Conservation (phyloP, 1,140 invertebrate species). For the Penaeus vannamei region DNA sequence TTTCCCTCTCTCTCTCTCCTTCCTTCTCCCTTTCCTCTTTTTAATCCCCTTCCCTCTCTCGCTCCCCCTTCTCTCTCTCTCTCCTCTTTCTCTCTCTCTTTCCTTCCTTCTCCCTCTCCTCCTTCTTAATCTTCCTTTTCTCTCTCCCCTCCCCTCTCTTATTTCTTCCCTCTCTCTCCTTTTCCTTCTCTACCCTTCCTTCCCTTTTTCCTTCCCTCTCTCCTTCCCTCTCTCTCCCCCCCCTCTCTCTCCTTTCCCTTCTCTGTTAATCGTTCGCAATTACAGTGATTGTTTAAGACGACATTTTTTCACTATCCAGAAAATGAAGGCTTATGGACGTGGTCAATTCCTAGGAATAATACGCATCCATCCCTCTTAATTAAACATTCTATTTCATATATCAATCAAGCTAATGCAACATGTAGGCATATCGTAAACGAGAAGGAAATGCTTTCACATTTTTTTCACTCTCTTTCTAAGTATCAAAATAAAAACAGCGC, state of each 20-base stretch:
- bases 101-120: neutral
- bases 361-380: too few relatives aligned
- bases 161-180: conserved; percentile 20
- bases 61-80: neutral
- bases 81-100: neutral
- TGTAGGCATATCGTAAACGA: too few relatives aligned
- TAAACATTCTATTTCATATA: too few relatives aligned
- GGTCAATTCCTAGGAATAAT: too few relatives aligned
- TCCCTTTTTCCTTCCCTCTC: neutral
- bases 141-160: neutral
- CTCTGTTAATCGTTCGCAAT: too few relatives aligned
- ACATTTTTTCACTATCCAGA: too few relatives aligned
- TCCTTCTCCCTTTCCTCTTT: neutral
- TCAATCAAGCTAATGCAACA: too few relatives aligned
- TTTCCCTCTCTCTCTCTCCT: neutral
- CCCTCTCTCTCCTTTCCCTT: neutral
- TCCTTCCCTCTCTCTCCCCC: neutral
- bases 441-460: too few relatives aligned
- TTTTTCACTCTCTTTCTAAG: too few relatives aligned
- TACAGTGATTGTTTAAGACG: too few relatives aligned
- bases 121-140: neutral
- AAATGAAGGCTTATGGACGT: too few relatives aligned
- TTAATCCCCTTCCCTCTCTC: neutral
- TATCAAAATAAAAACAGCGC: too few relatives aligned
- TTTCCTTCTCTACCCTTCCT: conserved; percentile 10